Percentiles rank a stretch among this genome's conserved stretches.
These are phyloP conservation scores for Temnothorax unifasciatus DNA, from an alignment of 2,888 invertebrate genomes.

Conservation along the genomic window DNA sequence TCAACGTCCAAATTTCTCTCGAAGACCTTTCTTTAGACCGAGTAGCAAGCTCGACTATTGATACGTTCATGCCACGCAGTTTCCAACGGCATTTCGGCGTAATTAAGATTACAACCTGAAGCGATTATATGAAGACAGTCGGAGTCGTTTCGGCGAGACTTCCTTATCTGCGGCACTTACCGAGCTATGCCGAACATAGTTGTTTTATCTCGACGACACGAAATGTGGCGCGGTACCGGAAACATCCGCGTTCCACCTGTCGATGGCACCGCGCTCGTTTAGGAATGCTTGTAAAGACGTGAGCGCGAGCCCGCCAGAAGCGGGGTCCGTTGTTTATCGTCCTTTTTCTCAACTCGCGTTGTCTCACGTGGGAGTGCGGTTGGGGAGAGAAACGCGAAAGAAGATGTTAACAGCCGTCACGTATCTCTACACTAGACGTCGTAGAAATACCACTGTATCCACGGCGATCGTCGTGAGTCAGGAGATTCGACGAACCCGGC, in stretches of 20 bases:
- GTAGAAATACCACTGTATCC: slow-evolving; percentile 61
- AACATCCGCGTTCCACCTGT: slow-evolving; percentile 70
- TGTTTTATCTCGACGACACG: slow-evolving; percentile 73
- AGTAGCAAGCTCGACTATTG: slow-evolving; percentile 36
- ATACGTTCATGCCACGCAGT: slow-evolving; percentile 61
- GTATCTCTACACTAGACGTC: slow-evolving; percentile 66
- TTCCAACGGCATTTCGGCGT: slow-evolving; percentile 69
- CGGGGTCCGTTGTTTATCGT: slow-evolving; percentile 71
- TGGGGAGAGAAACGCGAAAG: slow-evolving; percentile 57
- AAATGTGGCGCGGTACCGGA: slow-evolving; percentile 69
- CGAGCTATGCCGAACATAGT: slow-evolving; percentile 75
- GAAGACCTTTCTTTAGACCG: slow-evolving; percentile 10
- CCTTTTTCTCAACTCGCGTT: slow-evolving; percentile 69
- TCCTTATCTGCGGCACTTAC: slow-evolving; percentile 76
- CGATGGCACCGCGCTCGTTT: slow-evolving; percentile 64
- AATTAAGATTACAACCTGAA: slow-evolving; percentile 76
- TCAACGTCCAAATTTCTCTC: slow-evolving; percentile 47
- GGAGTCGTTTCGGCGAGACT: slow-evolving; percentile 36
- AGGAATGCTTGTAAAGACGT: slow-evolving; percentile 65
- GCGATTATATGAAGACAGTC: slow-evolving; percentile 64
- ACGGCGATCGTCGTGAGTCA: slow-evolving; percentile 50
- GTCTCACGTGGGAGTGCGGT: slow-evolving; percentile 69
- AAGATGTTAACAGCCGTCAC: slow-evolving; percentile 71
- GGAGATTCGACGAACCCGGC: slow-evolving; percentile 21
- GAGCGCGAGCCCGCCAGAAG: slow-evolving; percentile 50